Percentiles rank a stretch among this genome's conserved stretches.
These are phyloP conservation scores for Buathra laborator DNA, from an alignment of 2,888 invertebrate species.

Conservation along the genomic window DNA sequence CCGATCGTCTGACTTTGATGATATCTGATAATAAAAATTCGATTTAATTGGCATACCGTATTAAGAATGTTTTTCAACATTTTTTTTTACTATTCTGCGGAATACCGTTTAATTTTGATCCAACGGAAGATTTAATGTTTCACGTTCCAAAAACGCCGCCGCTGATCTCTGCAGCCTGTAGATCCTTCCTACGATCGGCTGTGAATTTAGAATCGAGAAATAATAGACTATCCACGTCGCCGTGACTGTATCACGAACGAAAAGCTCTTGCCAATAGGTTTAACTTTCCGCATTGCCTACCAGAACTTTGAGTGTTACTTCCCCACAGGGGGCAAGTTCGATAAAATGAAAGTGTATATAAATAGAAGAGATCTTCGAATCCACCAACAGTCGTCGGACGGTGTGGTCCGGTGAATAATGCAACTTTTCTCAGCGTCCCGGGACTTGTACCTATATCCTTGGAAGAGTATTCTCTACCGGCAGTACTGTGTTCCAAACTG, in stretches of 20 bases:
- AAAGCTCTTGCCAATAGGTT: background rate
- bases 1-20: no score
- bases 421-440: constrained; percentile 22
- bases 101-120: no score
- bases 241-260: background rate
- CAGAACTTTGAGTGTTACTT: constrained; percentile 33
- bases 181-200: background rate
- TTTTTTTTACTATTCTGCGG: no score
- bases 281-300: background rate
- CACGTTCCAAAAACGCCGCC: background rate
- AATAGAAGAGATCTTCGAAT: background rate
- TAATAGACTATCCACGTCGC: background rate
- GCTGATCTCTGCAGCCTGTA: background rate
- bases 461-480: background rate
- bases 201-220: constrained; percentile 10
- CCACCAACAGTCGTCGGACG: constrained; percentile 13
- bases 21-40: no score
- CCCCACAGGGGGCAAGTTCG: background rate
- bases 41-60: no score
- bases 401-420: constrained; percentile 35
- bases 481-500: background rate
- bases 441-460: constrained; percentile 21
- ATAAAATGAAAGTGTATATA: constrained; percentile 39
- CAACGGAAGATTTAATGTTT: background rate
- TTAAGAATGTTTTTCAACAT: no score